A percentile compares a stretch with the other conserved stretches of the same genome.
Conservation (phyloP, 2,113 vertebrate species). For the Struthio camelus region DNA sequence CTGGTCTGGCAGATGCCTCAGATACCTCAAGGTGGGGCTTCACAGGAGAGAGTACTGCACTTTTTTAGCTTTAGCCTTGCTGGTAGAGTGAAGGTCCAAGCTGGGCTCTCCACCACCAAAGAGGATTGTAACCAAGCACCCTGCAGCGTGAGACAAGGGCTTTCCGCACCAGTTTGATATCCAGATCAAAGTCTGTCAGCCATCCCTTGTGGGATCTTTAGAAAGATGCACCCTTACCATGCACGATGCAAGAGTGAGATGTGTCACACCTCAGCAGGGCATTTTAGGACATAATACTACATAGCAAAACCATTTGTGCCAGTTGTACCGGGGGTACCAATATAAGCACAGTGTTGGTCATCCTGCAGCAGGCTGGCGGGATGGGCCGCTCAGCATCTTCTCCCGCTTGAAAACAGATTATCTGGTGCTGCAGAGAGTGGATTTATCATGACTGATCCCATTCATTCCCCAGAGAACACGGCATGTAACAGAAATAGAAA, state of each 20-base stretch:
- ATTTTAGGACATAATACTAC: neutral
- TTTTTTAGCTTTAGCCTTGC: too few relatives aligned
- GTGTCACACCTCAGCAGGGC: neutral
- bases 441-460: slow-evolving; percentile 36
- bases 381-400: neutral
- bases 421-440: neutral
- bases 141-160: neutral
- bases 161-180: neutral
- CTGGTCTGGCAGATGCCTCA: neutral
- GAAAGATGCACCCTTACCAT: neutral
- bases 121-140: neutral
- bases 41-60: neutral
- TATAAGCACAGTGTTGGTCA: neutral
- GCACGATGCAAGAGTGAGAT: neutral
- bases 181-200: neutral
- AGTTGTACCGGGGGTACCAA: neutral
- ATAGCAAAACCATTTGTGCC: neutral
- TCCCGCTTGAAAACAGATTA: slow-evolving; percentile 45
- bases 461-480: slow-evolving; percentile 36
- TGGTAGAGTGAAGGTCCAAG: neutral
- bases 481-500: slow-evolving; percentile 57
- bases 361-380: neutral
- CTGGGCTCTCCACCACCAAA: neutral
- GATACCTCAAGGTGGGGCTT: neutral
- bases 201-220: neutral